Evolutionary conservation across 1,140 invertebrate species (phyloP).

Genomic region (Cotesia glomerata): DNA sequence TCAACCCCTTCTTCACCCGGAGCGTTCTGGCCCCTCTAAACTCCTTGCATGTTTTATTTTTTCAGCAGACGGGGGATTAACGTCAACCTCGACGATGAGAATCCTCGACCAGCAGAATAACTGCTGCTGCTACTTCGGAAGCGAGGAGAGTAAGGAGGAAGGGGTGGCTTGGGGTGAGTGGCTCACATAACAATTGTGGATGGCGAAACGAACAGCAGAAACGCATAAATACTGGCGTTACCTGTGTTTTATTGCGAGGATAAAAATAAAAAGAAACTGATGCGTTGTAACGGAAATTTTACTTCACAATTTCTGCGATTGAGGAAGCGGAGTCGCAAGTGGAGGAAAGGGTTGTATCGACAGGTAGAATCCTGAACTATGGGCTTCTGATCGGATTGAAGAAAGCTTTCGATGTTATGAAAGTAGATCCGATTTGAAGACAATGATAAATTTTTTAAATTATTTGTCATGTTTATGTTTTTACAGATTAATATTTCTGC

Average conservation of each 20-base stretch:
- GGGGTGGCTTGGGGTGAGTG: neutral
- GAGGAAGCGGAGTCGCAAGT: too few species aligned
- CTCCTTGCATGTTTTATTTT: neutral
- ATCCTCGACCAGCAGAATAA: neutral
- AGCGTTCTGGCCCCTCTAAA: neutral
- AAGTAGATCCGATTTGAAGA: neutral
- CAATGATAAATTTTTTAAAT: neutral
- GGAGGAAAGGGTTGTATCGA: conserved; percentile 44
- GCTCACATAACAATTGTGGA: neutral
- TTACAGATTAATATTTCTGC: too few species aligned
- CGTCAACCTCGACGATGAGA: conserved; percentile 28
- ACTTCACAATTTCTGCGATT: too few species aligned
- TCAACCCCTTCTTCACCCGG: conserved; percentile 7
- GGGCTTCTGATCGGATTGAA: conserved; percentile 23
- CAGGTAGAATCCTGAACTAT: conserved; percentile 60
- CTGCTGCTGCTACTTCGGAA: neutral
- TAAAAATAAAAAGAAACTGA: conserved; percentile 21
- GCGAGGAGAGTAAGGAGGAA: neutral
- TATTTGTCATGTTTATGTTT: neutral
- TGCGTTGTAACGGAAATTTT: too few species aligned
- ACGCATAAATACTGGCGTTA: conserved; percentile 62
- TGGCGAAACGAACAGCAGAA: neutral
- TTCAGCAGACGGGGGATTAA: conserved; percentile 25
- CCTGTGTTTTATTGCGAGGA: conserved; percentile 58
- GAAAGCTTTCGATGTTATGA: neutral